Percentiles rank a stretch among this genome's conserved stretches.
These are phyloP conservation scores for Geococcyx californianus DNA, from an alignment of 2,113 vertebrate species.

Conservation along the genomic window DNA sequence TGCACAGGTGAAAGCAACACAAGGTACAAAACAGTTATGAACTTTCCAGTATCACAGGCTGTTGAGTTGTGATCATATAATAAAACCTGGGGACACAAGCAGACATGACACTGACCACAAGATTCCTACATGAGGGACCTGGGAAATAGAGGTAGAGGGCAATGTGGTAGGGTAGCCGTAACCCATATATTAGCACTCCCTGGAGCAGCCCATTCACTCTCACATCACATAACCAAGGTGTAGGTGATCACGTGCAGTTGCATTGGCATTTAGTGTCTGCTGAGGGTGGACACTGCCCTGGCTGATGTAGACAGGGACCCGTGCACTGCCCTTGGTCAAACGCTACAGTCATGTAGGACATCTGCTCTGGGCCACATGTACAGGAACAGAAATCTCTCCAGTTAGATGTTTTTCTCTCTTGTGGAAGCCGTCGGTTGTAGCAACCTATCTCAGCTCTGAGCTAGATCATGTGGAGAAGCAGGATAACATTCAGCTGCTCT, in stretches of 20 bases:
- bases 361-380: not conserved
- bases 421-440: not conserved
- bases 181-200: fast-evolving
- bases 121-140: not conserved
- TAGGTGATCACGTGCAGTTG: not conserved
- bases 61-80: not conserved
- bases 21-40: not conserved
- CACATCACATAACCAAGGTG: not conserved
- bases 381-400: not conserved
- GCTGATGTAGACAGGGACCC: not conserved
- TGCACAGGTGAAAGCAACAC: not conserved
- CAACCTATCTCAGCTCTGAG: not conserved
- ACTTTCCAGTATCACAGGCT: not conserved
- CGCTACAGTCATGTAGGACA: fast-evolving
- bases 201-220: not conserved
- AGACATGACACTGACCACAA: not conserved
- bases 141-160: not conserved
- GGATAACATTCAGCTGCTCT: not conserved
- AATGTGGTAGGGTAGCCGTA: not conserved
- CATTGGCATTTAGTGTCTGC: not conserved
- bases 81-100: not conserved
- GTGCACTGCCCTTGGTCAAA: not conserved
- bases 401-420: not conserved
- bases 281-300: not conserved
- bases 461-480: not conserved